Evolutionary conservation across 2,113 vertebrate species (phyloP).

Genomic region (Gambusia holbrooki): DNA sequence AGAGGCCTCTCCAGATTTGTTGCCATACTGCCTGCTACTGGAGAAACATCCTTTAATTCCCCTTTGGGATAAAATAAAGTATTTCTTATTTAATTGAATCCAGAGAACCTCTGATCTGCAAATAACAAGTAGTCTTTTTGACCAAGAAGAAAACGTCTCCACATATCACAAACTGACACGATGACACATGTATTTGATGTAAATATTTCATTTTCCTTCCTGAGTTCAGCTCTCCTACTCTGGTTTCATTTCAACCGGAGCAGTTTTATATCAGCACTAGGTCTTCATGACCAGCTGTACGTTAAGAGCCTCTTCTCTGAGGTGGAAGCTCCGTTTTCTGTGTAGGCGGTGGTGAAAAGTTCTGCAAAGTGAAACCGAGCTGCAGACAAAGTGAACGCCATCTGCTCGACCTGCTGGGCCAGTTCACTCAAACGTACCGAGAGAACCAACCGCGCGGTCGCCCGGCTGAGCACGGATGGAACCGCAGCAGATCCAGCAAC

Average conservation of each 20-base stretch:
- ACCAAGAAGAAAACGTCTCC: not conserved
- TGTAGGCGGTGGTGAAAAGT: constrained; percentile 46
- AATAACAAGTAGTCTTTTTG: not conserved
- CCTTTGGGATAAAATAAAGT: too few species aligned
- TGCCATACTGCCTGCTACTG: too few species aligned
- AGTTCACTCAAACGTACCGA: constrained; percentile 13
- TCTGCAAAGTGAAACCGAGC: constrained; percentile 16
- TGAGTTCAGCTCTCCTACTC: not conserved
- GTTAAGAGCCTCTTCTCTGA: constrained; percentile 3
- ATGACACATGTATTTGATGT: too few species aligned
- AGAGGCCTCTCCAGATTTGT: too few species aligned
- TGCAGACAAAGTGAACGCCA: constrained; percentile 32
- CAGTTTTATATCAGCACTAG: constrained; percentile 11
- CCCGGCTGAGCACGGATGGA: constrained; percentile 44
- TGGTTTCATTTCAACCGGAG: constrained; percentile 19
- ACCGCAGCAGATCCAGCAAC: constrained; percentile 66
- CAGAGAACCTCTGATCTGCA: not conserved
- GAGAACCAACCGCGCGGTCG: not conserved
- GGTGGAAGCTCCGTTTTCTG: constrained; percentile 15
- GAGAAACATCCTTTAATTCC: too few species aligned
- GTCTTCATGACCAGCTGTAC: constrained; percentile 23
- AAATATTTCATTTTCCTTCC: too few species aligned
- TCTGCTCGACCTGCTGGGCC: constrained; percentile 28
- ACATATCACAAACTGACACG: not conserved
- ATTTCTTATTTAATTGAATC: too few species aligned